Conservation (phyloP, 2,113 vertebrate genomes). For the Pelusios castaneus region DNA sequence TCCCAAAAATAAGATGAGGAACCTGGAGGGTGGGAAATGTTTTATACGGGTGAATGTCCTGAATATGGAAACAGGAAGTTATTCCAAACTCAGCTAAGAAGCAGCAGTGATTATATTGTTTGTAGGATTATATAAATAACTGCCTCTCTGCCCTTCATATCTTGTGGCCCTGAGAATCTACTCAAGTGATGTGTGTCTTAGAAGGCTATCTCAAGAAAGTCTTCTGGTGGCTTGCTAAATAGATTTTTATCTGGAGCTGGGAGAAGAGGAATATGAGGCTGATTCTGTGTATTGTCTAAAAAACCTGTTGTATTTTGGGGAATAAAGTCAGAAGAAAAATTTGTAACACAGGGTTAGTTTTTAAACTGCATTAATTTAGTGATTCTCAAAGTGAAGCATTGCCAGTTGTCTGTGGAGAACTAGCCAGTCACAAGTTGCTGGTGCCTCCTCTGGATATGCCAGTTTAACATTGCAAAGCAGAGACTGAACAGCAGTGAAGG, state of each 20-base stretch:
- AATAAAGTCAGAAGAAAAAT: not conserved
- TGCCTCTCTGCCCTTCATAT: not conserved
- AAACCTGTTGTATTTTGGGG: not conserved
- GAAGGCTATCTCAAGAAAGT: not conserved
- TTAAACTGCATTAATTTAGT: not conserved
- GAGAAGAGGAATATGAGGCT: not conserved
- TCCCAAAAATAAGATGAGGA: conserved; percentile 79
- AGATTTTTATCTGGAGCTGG: not conserved
- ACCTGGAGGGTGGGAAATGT: not conserved
- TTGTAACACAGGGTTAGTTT: not conserved
- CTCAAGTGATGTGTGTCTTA: not conserved
- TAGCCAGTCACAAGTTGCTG: not conserved
- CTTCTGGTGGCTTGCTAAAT: not conserved
- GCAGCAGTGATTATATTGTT: not conserved
- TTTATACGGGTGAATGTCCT: not conserved
- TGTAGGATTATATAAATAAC: not conserved
- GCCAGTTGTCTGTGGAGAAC: not conserved
- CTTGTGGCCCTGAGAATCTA: not conserved
- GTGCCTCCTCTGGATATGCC: not conserved
- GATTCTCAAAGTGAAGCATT: not conserved
- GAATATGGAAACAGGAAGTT: not conserved
- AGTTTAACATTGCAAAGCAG: not conserved
- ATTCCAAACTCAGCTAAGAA: not conserved
- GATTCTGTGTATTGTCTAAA: not conserved
- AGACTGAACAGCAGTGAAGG: not conserved